Conservation (phyloP, 1,140 invertebrate genomes). For the Drosophila grimshawi region DNA sequence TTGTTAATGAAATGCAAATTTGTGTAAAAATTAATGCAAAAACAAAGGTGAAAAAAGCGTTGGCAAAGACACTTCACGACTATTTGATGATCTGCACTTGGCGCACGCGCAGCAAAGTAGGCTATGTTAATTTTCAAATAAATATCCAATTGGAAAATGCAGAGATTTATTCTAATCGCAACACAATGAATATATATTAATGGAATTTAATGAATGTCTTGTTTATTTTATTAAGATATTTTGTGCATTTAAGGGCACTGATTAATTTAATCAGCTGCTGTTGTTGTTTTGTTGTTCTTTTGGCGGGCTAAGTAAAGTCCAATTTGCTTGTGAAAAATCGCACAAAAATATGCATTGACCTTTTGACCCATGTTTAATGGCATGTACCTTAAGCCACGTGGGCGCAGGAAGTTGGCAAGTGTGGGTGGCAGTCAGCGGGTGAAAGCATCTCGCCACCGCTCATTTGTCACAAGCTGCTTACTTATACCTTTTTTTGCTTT, state of each 20-base stretch:
- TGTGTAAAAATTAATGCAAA: constrained; percentile 62
- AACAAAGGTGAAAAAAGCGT: constrained; percentile 20
- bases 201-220: neutral
- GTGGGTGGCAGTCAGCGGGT: neutral
- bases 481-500: constrained; percentile 34
- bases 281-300: constrained; percentile 17
- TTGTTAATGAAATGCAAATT: constrained; percentile 76
- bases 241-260: constrained; percentile 27
- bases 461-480: constrained; percentile 69
- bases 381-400: neutral
- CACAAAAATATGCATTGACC: constrained; percentile 31
- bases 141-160: constrained; percentile 15
- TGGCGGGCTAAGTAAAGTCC: neutral
- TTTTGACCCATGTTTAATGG: constrained; percentile 13
- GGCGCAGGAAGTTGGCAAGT: neutral
- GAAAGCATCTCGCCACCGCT: constrained; percentile 29
- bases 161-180: neutral
- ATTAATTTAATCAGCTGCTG: constrained; percentile 45
- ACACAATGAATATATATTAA: constrained; percentile 14
- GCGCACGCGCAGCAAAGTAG: constrained; percentile 16
- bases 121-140: neutral
- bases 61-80: constrained; percentile 8
- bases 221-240: neutral
- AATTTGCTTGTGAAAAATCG: constrained; percentile 6
- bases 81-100: neutral